Percentiles rank a stretch among this genome's conserved stretches.
Evolutionary conservation across 2,113 vertebrate species (phyloP).

Genomic region (Neogale vison): DNA sequence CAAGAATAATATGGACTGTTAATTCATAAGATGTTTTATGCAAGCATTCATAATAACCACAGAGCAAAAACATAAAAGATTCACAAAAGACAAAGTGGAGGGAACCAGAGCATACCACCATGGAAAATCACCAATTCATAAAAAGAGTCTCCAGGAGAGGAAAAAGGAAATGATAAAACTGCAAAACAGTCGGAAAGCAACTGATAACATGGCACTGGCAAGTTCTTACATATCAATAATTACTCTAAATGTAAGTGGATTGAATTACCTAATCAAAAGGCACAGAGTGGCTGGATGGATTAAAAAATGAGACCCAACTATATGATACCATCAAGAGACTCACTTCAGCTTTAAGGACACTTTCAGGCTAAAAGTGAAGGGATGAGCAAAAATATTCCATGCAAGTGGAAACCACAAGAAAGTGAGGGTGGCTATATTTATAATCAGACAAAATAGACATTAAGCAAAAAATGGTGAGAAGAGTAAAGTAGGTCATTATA

Average conservation of each 20-base stretch:
- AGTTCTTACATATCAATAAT: neutral
- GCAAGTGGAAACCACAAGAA: neutral
- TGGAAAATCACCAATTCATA: neutral
- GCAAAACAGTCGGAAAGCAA: neutral
- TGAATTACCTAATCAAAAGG: neutral
- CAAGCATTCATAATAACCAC: neutral
- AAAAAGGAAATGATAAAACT: neutral
- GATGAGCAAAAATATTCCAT: neutral
- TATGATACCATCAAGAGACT: neutral
- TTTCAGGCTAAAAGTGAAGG: neutral
- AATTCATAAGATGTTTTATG: neutral
- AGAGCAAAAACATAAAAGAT: neutral
- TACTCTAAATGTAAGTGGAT: neutral
- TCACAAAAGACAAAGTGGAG: neutral
- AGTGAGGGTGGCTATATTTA: neutral
- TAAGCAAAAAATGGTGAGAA: neutral
- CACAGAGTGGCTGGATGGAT: neutral
- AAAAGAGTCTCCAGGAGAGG: neutral
- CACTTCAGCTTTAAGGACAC: neutral
- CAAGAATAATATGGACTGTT: neutral
- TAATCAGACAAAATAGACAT: neutral
- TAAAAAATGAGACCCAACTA: neutral
- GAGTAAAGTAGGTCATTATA: neutral
- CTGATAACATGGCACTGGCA: neutral
- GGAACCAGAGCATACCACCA: neutral